Evolutionary conservation across 2,888 invertebrate species (phyloP), one percentile per base, ranked within the genome.

Genomic region (Lucinisca nassula): DNA sequence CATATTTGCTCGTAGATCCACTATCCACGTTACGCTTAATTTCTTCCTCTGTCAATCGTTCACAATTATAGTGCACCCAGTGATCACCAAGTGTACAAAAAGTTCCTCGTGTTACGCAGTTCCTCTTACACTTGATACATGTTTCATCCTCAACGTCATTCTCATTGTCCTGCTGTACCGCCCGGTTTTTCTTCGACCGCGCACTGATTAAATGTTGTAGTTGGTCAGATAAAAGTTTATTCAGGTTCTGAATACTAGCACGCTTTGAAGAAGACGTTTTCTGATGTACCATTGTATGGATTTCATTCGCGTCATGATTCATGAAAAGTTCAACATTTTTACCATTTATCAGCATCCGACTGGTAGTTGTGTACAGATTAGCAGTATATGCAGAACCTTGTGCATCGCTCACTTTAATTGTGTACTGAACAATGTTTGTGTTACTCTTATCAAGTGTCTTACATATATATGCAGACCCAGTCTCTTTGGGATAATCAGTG

Each of bases 51-150:
- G 51, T 21, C 10, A 77, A 35, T 55, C 55, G 55, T 10, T 45
- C 27, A 49, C 77, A 77, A 32, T 58, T 55, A 32, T 77, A 77
- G 58, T 77, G 77, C 10, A 77, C 32, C 77, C 77, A 77, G 37
- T 77, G 77, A 24, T 27, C 38, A 14, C n/a, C 24, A 10, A 17
- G 27, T 8, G 30, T 17, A 30, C 74, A 45, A n/a, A 35, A 74
- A 8, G 45, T 49, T 27, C 35, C 45, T 51, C 37, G 55, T 21
- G 77, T 24, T 12, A n/a, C 14, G 32, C 38, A 38, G 8, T 55
- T 55, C 55, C 51, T 55, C 14, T 55, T 55, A n/a, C 77, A 77
- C 35, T 58, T 77, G 6, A 58, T 17, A 58, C 77, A 77, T n/a
- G 8, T 8, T 12, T 12, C 51, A 12, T 51, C 21, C n/a, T 51